Evolutionary conservation across 2,797 vertebrate species (phyloP), one percentile per base, ranked within the genome.

Genomic region (Avahi laniger): DNA sequence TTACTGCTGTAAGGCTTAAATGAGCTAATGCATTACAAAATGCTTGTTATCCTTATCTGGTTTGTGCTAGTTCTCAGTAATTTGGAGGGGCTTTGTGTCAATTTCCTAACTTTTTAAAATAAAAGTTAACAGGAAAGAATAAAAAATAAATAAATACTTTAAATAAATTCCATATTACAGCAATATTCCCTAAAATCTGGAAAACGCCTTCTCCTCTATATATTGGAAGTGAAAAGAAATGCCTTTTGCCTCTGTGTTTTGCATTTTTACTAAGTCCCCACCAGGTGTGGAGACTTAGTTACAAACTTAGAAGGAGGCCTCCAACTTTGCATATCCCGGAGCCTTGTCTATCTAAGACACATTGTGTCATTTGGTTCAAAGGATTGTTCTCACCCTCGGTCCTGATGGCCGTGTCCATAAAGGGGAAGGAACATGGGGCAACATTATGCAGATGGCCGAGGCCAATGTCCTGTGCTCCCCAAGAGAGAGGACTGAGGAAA

Each of bases 81-180:
- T 82, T 30, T 65, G 2, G 11, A 89, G 35, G 15, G 28, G 33
- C 1, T 88, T 79, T 78, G 24, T 30, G n/a, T 65, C 67, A 30
- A 87, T 78, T 76, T 90, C 18, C 28, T 90, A 12, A 50, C 22
- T 65, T 80, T 79, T 94, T 63, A 33, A 11, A 79, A 48, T 65
- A 28, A 54, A 84, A 78, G 14, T 78, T 86, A 92, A 81, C 13
- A 89, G 24, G n/a, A 91, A 91, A 48, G 30, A 95, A 89, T 50
- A 94, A 91, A 85, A 43, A 43, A 43, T 43, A 43, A 43, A 43
- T 43, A 43, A 43, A 43, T 28, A 18, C 7, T 82, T 65, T 57
- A n/a, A 76, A 61, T 50, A 88, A 82, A 41, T 63, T 33, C 72
- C 63, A 22, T 59, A 48, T 26, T 52, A 15, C 10, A 65, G n/a